Evolutionary conservation across 2,113 vertebrate species (phyloP).

Genomic region (Felis catus): F.catus_Fca126_mat1.0 CM031415.1:188384001-188384500

Average conservation of each 20-base stretch:
- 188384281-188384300: background rate
- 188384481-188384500: background rate
- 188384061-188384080: background rate
- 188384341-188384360: background rate
- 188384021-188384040: background rate
- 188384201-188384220: background rate
- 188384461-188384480: background rate
- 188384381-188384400: background rate
- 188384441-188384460: background rate
- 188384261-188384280: rapidly evolving
- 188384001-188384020: background rate
- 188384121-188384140: background rate
- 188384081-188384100: background rate
- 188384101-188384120: background rate
- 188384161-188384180: background rate
- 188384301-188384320: rapidly evolving
- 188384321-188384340: background rate
- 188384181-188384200: background rate
- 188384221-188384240: too few relatives aligned
- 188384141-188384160: rapidly evolving
- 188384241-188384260: background rate
- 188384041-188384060: background rate
- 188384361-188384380: background rate
- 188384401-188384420: background rate
- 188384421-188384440: background rate